Evolutionary conservation across 2,113 vertebrate species (phyloP).

Genomic region (human (Homo sapiens)): GRCh38 chr2:154773501-154774000

Average conservation of each 20-base stretch:
- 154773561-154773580: neutral
- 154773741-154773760: slow-evolving; percentile 55
- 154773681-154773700: neutral
- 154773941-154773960: neutral
- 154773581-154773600: neutral
- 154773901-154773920: slow-evolving; percentile 27
- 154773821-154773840: slow-evolving; percentile 25
- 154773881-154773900: neutral
- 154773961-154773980: neutral
- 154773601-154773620: neutral
- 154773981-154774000: neutral
- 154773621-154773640: slow-evolving; percentile 30
- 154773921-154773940: neutral
- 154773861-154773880: slow-evolving; percentile 24
- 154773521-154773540: neutral
- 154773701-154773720: slow-evolving; percentile 39
- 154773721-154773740: slow-evolving; percentile 49
- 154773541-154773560: neutral
- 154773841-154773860: slow-evolving; percentile 21
- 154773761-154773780: slow-evolving; percentile 26
- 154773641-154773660: slow-evolving; percentile 19
- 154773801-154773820: slow-evolving; percentile 24
- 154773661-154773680: slow-evolving; percentile 48
- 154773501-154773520: neutral
- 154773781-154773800: slow-evolving; percentile 57